These are phyloP conservation scores for Nasonia giraulti DNA, from an alignment of 1,140 invertebrate species.

Conservation along the genomic window DNA sequence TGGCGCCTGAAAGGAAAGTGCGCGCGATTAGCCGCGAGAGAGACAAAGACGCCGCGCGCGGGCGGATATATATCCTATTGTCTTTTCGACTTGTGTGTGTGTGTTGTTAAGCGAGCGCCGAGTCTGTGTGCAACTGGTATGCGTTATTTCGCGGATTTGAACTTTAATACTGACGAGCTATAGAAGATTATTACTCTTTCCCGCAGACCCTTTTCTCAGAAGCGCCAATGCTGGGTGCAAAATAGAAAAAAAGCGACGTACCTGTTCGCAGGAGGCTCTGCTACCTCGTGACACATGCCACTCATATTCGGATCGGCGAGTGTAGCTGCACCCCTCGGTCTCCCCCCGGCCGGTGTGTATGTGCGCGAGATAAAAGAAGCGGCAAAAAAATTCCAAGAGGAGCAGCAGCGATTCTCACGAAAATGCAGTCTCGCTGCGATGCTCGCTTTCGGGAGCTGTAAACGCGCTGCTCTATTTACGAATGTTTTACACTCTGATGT, in stretches of 20 bases:
- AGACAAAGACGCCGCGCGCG: slow-evolving; percentile 1
- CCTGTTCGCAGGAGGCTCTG: background rate
- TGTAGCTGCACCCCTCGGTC: background rate
- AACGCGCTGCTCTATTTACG: no score
- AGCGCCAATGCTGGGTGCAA: background rate
- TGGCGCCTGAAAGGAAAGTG: slow-evolving; percentile 28
- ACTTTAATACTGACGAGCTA: background rate
- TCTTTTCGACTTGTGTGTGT: background rate
- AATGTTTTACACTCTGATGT: no score
- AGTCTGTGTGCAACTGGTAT: background rate
- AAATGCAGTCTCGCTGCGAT: background rate
- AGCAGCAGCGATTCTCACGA: background rate
- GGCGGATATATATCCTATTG: slow-evolving; percentile 29
- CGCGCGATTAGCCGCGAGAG: background rate
- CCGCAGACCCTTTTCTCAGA: background rate
- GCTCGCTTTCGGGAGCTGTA: no score
- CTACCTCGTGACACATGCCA: slow-evolving; percentile 25
- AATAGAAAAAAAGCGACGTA: background rate
- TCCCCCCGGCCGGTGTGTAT: background rate
- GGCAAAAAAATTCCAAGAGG: background rate
- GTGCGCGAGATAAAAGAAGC: background rate
- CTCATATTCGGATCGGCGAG: slow-evolving; percentile 16
- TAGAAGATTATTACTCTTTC: background rate
- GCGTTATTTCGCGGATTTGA: background rate
- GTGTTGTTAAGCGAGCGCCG: background rate